phyloP scores from a whole-genome alignment of 2,113 vertebrate species.

The Prunella himalayana region DNA sequence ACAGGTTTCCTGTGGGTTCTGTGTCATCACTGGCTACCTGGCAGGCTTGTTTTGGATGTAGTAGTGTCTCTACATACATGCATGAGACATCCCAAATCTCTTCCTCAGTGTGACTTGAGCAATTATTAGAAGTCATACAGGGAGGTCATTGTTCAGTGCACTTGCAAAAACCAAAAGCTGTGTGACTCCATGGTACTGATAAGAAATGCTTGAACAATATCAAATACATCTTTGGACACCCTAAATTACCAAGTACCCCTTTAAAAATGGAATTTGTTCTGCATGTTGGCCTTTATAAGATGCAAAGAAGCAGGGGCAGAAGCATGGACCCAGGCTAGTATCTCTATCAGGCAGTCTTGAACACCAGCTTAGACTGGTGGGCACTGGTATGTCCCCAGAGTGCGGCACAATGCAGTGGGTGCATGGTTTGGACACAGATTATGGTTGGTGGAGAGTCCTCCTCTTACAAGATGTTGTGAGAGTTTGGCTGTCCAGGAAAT shows the following conservation, averaged over 20 bases:
- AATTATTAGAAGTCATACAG: background rate
- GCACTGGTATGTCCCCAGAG: background rate
- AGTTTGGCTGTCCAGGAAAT: background rate
- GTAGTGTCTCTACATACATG: fast-evolving
- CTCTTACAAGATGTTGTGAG: background rate
- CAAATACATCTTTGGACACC: background rate
- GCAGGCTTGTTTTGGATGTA: background rate
- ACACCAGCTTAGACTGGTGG: background rate
- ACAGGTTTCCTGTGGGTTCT: background rate
- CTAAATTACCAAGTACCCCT: background rate
- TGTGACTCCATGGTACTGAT: background rate
- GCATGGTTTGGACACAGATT: background rate
- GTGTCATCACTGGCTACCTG: background rate
- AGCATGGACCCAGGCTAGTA: fast-evolving
- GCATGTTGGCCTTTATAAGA: background rate
- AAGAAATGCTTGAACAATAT: background rate
- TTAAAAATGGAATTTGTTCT: background rate
- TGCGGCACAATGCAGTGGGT: background rate
- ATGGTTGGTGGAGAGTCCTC: background rate
- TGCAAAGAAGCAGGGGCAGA: background rate
- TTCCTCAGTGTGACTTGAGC: background rate
- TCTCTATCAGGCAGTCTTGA: background rate
- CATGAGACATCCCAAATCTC: background rate
- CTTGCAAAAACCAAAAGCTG: background rate
- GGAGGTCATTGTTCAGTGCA: background rate